A percentile compares a stretch with the other conserved stretches of the same genome.
These are phyloP conservation scores for Carlito syrichta DNA, from an alignment of 2,113 vertebrate species.

Conservation along the genomic window DNA sequence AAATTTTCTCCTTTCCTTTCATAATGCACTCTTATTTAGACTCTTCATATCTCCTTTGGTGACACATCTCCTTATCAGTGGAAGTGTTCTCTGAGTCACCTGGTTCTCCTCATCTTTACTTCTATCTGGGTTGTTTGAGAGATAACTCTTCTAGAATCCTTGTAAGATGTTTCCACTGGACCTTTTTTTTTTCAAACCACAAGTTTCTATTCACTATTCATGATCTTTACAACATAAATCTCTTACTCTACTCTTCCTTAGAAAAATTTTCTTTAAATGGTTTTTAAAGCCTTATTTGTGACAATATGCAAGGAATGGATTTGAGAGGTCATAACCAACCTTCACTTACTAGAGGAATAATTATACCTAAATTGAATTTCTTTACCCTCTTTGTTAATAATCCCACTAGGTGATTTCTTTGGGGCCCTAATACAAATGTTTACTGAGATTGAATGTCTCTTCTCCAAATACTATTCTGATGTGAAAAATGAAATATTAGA, in stretches of 20 bases:
- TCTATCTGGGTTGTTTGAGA: not conserved
- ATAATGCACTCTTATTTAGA: not conserved
- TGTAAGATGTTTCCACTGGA: not conserved
- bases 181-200: not conserved
- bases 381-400: not conserved
- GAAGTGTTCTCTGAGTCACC: not conserved
- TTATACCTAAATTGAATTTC: not conserved
- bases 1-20: not conserved
- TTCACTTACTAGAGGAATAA: not conserved
- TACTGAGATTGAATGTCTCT: not conserved
- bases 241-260: too few species aligned
- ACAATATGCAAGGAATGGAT: not conserved
- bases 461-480: not conserved
- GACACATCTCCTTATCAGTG: rapidly evolving
- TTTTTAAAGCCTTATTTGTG: not conserved
- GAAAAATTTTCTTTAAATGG: not conserved
- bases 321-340: not conserved
- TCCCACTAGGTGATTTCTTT: not conserved
- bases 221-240: not conserved
- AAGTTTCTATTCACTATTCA: not conserved
- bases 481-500: not conserved
- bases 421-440: not conserved
- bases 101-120: rapidly evolving
- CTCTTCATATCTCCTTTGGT: rapidly evolving
- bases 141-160: not conserved